phyloP scores from a whole-genome alignment of 2,797 vertebrate species.

The Monodelphis domestica region DNA sequence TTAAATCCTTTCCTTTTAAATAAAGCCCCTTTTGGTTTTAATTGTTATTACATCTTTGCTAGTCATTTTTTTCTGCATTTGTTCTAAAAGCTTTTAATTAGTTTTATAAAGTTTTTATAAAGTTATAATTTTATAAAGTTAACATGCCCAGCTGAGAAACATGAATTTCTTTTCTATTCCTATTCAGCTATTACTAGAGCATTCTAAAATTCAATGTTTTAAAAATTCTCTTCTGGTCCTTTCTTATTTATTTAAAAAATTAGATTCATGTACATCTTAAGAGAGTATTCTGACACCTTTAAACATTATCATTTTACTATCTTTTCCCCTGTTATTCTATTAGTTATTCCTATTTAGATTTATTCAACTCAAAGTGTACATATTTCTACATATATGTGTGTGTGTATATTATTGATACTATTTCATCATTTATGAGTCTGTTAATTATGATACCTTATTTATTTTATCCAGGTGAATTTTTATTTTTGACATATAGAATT shows the following conservation, averaged over 20 bases:
- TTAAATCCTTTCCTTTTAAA: not conserved
- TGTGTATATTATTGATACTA: not conserved
- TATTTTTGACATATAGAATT: not conserved
- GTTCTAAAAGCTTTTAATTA: not conserved
- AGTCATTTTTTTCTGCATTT: not conserved
- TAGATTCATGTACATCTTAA: not conserved
- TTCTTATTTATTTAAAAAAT: not conserved
- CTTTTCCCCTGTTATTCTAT: not conserved
- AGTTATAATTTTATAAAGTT: not conserved
- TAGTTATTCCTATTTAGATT: not conserved
- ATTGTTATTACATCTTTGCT: not conserved
- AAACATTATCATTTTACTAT: not conserved
- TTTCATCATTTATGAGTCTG: not conserved
- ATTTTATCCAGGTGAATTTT: not conserved
- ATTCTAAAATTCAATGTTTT: not conserved
- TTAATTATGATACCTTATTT: not conserved
- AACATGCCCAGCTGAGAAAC: not conserved
- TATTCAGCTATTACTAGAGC: not conserved
- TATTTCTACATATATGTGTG: not conserved
- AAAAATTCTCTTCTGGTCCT: not conserved
- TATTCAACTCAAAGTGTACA: not conserved
- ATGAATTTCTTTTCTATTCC: not conserved
- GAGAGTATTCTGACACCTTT: not conserved
- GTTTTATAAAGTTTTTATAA: not conserved
- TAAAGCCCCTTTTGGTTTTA: not conserved